Conservation (phyloP, 2,888 invertebrate species). For the Melangyna quadrimaculata region DNA sequence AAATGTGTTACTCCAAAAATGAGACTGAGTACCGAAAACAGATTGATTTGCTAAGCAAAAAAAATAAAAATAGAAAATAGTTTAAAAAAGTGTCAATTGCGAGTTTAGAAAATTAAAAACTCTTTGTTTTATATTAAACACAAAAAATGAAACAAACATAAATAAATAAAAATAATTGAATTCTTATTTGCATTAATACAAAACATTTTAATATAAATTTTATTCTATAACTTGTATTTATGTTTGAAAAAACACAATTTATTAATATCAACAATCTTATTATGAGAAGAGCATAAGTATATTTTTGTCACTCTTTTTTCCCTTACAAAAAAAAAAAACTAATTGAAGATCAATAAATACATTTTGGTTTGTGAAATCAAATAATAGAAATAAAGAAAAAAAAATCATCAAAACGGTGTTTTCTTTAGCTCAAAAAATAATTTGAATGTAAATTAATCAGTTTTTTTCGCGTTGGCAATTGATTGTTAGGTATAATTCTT, state of each 20-base stretch:
- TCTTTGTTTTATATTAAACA: slow-evolving; percentile 4
- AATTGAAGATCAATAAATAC: background rate
- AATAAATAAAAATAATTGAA: slow-evolving; percentile 26
- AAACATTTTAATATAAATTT: background rate
- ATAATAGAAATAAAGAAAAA: slow-evolving; percentile 42
- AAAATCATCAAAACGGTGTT: background rate
- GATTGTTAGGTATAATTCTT: too few species aligned
- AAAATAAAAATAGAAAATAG: slow-evolving; percentile 7
- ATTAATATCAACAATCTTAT: background rate
- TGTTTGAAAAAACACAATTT: slow-evolving; percentile 11
- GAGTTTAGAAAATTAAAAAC: slow-evolving; percentile 14
- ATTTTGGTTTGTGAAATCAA: slow-evolving; percentile 44
- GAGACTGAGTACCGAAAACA: slow-evolving; percentile 49
- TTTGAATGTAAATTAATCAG: background rate
- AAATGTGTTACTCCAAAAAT: slow-evolving; percentile 31
- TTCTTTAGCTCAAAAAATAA: background rate
- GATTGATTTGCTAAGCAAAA: slow-evolving; percentile 51
- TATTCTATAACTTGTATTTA: slow-evolving; percentile 32
- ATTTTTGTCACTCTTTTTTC: slow-evolving; percentile 38
- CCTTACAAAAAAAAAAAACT: background rate
- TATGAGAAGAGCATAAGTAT: slow-evolving; percentile 9
- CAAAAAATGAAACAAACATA: background rate
- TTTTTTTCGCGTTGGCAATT: too few species aligned
- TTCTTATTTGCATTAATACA: slow-evolving; percentile 13
- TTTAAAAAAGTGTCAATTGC: slow-evolving; percentile 26